phyloP scores from a whole-genome alignment of 30 jellyfish, hydroid and myxozoan species.

The Clytia hemisphaerica region DNA sequence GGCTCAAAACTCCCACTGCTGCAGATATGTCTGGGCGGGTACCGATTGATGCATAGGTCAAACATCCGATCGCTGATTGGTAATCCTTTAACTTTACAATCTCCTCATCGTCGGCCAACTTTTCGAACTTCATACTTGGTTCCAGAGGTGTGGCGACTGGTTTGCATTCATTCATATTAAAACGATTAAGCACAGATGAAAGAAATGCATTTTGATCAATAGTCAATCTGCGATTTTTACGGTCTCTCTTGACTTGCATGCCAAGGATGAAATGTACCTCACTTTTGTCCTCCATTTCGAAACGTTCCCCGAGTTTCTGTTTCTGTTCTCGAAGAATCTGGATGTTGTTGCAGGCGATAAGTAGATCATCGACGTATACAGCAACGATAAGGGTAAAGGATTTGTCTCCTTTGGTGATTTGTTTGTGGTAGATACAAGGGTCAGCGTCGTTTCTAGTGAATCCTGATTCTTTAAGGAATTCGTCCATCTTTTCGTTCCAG shows the following conservation, averaged over 20 bases:
- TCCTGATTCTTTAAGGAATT: conserved; percentile 25
- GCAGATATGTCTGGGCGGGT: conserved; percentile 32
- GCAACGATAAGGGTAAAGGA: background rate
- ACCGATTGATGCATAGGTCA: conserved; percentile 44
- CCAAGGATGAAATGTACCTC: conserved; percentile 30
- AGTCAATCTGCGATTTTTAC: background rate
- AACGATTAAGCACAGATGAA: conserved; percentile 14
- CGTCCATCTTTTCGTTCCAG: conserved; percentile 45
- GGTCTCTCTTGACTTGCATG: conserved; percentile 33
- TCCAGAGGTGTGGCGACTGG: conserved; percentile 57
- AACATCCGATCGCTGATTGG: conserved; percentile 58
- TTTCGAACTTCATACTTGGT: conserved; percentile 38
- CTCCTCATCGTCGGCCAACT: conserved; percentile 28
- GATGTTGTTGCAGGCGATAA: conserved; percentile 15
- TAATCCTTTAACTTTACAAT: conserved; percentile 22
- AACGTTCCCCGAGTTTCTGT: background rate
- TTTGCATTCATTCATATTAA: conserved; percentile 29
- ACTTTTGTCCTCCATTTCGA: conserved; percentile 41
- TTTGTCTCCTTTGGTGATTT: conserved; percentile 6
- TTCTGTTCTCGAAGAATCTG: conserved; percentile 9
- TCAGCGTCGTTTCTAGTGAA: conserved; percentile 30
- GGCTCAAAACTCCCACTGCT: conserved; percentile 26
- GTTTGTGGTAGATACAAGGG: conserved; percentile 32
- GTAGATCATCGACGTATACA: conserved; percentile 26
- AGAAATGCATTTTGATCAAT: conserved; percentile 32